Evolutionary conservation across 2,113 vertebrate genomes (phyloP).

Genomic region (Halichoerus grypus): DNA sequence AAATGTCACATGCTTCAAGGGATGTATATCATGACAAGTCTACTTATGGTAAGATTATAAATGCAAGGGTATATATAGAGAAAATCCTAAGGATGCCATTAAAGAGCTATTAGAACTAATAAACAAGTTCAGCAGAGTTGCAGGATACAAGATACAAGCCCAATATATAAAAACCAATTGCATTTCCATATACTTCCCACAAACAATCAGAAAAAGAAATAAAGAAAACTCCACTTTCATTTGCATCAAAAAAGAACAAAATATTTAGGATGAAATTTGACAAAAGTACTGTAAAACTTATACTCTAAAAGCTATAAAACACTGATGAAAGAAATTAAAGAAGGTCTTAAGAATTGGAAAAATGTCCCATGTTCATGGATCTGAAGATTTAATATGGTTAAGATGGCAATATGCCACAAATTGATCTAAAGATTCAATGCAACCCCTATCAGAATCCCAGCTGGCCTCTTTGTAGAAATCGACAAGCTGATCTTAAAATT

Average conservation of each 20-base stretch:
- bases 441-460: neutral
- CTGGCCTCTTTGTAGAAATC: conserved; percentile 5
- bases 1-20: conserved; percentile 19
- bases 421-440: neutral
- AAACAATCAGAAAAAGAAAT: neutral
- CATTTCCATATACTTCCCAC: neutral
- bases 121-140: neutral
- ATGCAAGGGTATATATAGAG: neutral
- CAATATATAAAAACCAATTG: neutral
- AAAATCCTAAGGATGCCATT: neutral
- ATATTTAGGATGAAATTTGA: conserved; percentile 8
- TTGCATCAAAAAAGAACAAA: conserved; percentile 42
- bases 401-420: neutral
- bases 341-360: neutral
- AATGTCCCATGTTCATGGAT: neutral
- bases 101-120: neutral
- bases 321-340: neutral
- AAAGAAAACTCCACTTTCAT: neutral
- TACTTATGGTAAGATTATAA: neutral
- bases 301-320: neutral
- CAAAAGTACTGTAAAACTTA: neutral
- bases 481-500: conserved; percentile 9
- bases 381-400: neutral
- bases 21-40: neutral
- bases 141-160: neutral